A percentile compares a stretch with the other conserved stretches of the same genome.
Evolutionary conservation across 2,113 vertebrate genomes (phyloP).

Genomic region (Zosterops hypoxanthus): DNA sequence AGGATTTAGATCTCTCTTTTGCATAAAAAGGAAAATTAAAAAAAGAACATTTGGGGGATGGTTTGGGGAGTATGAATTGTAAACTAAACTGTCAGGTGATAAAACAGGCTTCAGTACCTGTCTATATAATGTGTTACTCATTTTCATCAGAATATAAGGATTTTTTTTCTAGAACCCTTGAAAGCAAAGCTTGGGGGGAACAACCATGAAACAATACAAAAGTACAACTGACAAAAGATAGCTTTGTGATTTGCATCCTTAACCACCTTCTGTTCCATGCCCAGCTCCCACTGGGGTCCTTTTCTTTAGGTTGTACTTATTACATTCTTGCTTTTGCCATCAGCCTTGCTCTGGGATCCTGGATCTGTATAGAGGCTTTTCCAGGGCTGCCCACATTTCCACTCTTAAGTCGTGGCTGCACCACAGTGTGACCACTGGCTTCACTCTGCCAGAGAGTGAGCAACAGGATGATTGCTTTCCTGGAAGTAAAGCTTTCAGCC

Average conservation of each 20-base stretch:
- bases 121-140: not conserved
- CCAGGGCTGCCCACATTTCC: not conserved
- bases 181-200: not conserved
- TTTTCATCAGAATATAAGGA: not conserved
- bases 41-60: not conserved
- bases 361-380: not conserved
- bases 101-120: not conserved
- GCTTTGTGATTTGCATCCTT: not conserved
- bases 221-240: not conserved
- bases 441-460: not conserved
- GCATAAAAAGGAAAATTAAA: not conserved
- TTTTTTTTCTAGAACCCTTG: not conserved
- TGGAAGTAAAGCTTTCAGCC: not conserved
- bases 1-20: not conserved
- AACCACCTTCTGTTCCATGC: not conserved
- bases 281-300: not conserved
- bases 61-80: not conserved
- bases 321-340: not conserved
- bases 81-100: not conserved
- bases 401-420: not conserved
- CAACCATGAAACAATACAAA: not conserved
- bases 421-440: not conserved
- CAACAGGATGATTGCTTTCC: not conserved
- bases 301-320: not conserved
- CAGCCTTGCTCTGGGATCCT: not conserved